Conservation (phyloP, 2,888 invertebrate genomes). For the Aelia acuminata region DNA sequence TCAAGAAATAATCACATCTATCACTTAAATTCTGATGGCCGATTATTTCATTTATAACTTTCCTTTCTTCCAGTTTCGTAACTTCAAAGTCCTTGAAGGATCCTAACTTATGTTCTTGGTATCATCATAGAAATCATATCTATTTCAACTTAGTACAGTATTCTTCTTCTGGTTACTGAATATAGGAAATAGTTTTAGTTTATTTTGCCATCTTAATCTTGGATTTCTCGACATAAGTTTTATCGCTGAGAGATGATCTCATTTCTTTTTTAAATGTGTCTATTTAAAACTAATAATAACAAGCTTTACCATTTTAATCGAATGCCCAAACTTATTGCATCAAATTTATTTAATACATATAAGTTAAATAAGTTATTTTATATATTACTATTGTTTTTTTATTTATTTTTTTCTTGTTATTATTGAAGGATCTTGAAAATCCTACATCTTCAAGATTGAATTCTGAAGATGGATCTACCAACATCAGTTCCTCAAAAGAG, state of each 20-base stretch:
- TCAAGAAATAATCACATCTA: too few relatives aligned
- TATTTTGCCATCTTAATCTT: too few relatives aligned
- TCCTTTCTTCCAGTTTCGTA: too few relatives aligned
- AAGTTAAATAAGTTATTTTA: neutral
- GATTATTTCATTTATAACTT: too few relatives aligned
- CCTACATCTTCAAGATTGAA: conserved; percentile 8
- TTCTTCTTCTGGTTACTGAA: too few relatives aligned
- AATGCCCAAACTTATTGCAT: neutral
- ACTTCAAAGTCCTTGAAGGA: too few relatives aligned
- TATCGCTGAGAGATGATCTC: neutral
- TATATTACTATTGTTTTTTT: neutral
- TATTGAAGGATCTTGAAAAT: neutral
- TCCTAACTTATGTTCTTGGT: too few relatives aligned
- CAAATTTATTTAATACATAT: neutral
- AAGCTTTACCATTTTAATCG: neutral
- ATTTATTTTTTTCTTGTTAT: neutral
- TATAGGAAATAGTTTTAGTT: too few relatives aligned
- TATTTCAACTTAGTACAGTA: too few relatives aligned
- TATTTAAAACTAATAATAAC: neutral
- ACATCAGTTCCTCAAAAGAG: conserved; percentile 4
- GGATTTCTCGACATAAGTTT: too few relatives aligned
- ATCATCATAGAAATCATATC: too few relatives aligned
- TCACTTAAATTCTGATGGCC: too few relatives aligned
- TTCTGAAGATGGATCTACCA: conserved; percentile 12
- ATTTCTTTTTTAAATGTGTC: neutral